Percentiles rank a stretch among this genome's conserved stretches.
Evolutionary conservation across 2,888 invertebrate genomes (phyloP).

Genomic region (Xestia c-nigrum): DNA sequence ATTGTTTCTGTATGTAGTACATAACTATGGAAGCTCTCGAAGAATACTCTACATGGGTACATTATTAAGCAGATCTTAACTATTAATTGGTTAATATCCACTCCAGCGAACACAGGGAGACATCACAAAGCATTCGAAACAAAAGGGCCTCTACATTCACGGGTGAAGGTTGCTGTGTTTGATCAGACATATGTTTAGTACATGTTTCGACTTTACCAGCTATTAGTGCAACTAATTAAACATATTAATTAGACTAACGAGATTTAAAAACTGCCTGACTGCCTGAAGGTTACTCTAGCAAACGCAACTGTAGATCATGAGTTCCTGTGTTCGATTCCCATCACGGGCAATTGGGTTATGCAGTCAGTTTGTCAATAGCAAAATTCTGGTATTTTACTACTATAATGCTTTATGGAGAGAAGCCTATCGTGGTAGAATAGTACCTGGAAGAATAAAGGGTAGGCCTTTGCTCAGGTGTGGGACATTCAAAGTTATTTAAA

Average conservation of each 20-base stretch:
- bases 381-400: background rate
- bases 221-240: background rate
- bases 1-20: slow-evolving; percentile 10
- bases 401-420: background rate
- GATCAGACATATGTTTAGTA: background rate
- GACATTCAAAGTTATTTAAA: background rate
- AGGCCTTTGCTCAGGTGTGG: background rate
- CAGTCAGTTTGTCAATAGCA: background rate
- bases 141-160: slow-evolving; percentile 24
- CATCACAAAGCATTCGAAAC: slow-evolving; percentile 44
- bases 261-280: background rate
- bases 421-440: background rate
- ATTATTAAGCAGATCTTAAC: slow-evolving; percentile 5
- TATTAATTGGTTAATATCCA: slow-evolving; percentile 14
- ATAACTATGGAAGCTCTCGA: background rate
- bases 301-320: background rate
- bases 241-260: background rate
- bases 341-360: background rate
- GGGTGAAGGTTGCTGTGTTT: slow-evolving; percentile 13
- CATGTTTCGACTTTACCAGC: slow-evolving; percentile 7
- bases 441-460: background rate
- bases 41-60: background rate
- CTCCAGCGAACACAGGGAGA: slow-evolving; percentile 8
- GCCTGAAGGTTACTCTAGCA: background rate
- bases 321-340: background rate